A percentile compares a stretch with the other conserved stretches of the same genome.
Conservation (phyloP, 2,113 vertebrate genomes). For the Paradoxurus hermaphroditus region DNA sequence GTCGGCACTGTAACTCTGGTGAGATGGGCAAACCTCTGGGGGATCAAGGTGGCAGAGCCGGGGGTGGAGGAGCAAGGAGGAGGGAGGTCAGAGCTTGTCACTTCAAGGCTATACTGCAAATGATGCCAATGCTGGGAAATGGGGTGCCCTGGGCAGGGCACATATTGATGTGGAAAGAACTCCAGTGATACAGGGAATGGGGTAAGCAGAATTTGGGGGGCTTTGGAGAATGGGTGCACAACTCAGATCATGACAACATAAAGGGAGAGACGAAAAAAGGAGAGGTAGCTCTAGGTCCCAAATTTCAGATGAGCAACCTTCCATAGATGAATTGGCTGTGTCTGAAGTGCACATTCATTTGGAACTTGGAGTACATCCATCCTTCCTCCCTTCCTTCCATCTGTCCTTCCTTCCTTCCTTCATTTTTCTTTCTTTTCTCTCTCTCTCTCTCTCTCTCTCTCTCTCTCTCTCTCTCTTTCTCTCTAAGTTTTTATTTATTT, state of each 20-base stretch:
- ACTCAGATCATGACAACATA: background rate
- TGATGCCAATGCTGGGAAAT: background rate
- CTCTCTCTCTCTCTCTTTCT: no score
- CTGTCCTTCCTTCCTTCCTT: no score
- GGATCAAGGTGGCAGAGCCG: background rate
- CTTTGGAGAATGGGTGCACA: background rate
- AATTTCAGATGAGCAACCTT: background rate
- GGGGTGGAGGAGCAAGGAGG: background rate
- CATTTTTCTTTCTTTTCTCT: no score
- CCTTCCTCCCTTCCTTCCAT: background rate
- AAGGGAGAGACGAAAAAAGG: background rate
- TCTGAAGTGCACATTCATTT: background rate
- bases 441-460: no score
- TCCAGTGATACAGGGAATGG: background rate
- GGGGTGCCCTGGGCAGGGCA: no score
- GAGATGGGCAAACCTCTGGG: background rate
- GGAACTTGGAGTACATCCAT: background rate
- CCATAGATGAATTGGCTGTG: background rate
- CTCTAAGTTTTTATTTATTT: no score
- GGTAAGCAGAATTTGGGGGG: background rate
- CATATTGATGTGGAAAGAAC: background rate
- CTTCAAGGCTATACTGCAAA: background rate
- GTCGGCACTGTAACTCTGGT: conserved; percentile 72
- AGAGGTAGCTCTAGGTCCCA: background rate
- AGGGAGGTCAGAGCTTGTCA: background rate